Conservation (phyloP, 2,888 invertebrate genomes). For the Heliconius erato region DNA sequence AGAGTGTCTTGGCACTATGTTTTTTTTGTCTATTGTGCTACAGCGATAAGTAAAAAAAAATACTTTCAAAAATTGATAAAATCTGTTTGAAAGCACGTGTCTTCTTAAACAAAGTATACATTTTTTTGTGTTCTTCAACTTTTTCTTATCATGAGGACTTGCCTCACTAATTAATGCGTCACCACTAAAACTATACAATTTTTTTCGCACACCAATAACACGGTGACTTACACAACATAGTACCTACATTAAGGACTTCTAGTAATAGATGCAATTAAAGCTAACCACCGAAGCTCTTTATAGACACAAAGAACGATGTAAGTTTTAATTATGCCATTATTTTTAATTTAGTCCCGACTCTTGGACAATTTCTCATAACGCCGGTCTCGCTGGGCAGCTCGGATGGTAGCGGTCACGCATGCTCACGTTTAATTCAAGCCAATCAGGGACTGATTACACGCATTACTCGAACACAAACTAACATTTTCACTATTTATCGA, state of each 20-base stretch:
- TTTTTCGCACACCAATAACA: constrained; percentile 12
- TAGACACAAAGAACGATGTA: constrained; percentile 69
- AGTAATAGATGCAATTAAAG: constrained; percentile 57
- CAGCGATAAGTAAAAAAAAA: not conserved
- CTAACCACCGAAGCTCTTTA: constrained; percentile 61
- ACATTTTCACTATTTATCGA: constrained; percentile 54
- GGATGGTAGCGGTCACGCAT: constrained; percentile 83
- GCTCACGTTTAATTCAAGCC: constrained; percentile 84
- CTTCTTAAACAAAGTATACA: not conserved
- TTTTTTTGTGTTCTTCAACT: not conserved
- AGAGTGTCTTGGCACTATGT: too few species aligned
- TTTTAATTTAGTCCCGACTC: constrained; percentile 77
- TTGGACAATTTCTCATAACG: constrained; percentile 77
- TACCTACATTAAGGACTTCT: constrained; percentile 25
- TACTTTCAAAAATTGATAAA: not conserved
- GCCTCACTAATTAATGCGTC: not conserved
- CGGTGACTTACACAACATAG: not conserved
- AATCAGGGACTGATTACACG: constrained; percentile 84
- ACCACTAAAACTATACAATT: not conserved
- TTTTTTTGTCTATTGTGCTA: not conserved
- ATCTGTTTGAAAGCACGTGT: not conserved
- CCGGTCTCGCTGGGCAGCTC: constrained; percentile 65
- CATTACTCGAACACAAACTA: constrained; percentile 75
- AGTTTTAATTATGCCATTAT: constrained; percentile 82
- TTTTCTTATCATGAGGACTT: not conserved